These are phyloP conservation scores for Atopsyche davidsoni DNA, from an alignment of 1,140 invertebrate genomes.

Conservation along the genomic window DNA sequence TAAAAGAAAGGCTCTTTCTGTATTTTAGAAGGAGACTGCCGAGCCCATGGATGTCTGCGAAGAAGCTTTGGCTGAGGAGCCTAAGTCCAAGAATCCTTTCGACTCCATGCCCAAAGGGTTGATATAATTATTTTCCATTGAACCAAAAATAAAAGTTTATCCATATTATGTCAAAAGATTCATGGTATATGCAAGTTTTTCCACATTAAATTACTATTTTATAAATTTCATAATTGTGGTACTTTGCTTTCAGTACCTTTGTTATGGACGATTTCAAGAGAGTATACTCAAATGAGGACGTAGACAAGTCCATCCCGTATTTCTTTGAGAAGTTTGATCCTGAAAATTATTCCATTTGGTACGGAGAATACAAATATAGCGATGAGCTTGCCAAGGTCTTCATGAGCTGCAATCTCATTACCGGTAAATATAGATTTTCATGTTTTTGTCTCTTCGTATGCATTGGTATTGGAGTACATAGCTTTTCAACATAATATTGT, in stretches of 20 bases:
- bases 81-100: conserved; percentile 90
- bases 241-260: conserved; percentile 63
- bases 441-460: conserved; percentile 13
- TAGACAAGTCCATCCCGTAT: conserved; percentile 87
- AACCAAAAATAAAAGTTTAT: not conserved
- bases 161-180: not conserved
- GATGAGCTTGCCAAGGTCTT: conserved; percentile 89
- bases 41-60: conserved; percentile 67
- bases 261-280: conserved; percentile 97
- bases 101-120: conserved; percentile 82
- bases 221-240: conserved; percentile 3
- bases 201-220: not conserved
- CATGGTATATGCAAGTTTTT: not conserved
- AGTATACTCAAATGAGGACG: conserved; percentile 95
- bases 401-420: conserved; percentile 94
- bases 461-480: not conserved
- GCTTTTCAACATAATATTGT: no score
- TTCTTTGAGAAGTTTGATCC: conserved; percentile 99
- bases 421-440: conserved; percentile 51
- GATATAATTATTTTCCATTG: conserved; percentile 5
- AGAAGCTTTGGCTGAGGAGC: conserved; percentile 63
- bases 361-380: conserved; percentile 93
- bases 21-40: conserved; percentile 48
- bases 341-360: conserved; percentile 97
- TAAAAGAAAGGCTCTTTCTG: no score